These are phyloP conservation scores for Caenorhabditis virilis DNA, from an alignment of 2,888 invertebrate genomes.

Conservation along the genomic window DNA sequence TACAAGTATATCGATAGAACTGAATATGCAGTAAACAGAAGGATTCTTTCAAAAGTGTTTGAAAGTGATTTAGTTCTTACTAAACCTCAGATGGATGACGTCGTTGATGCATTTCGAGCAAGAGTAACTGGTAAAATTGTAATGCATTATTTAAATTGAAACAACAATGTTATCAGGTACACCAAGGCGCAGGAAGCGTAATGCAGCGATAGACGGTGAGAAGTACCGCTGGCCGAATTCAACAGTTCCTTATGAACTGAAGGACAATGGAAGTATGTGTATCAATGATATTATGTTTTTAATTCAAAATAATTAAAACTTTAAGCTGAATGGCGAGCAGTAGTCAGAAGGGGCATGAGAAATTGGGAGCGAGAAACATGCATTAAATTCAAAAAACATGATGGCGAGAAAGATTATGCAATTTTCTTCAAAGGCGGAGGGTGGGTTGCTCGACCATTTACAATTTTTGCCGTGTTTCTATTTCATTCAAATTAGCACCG, in stretches of 20 bases:
- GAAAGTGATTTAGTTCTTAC: conserved; percentile 47
- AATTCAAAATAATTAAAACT: no score
- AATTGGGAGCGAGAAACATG: conserved; percentile 57
- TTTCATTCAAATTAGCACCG: no score
- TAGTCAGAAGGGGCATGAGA: conserved; percentile 45
- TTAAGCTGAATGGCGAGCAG: conserved; percentile 46
- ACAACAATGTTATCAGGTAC: neutral
- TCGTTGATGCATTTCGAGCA: conserved; percentile 40
- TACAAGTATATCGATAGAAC: conserved; percentile 37
- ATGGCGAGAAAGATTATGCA: conserved; percentile 34
- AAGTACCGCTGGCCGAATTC: conserved; percentile 47
- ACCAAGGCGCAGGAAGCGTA: conserved; percentile 31
- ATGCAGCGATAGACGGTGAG: conserved; percentile 44
- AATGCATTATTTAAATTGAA: neutral
- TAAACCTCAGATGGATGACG: conserved; percentile 43
- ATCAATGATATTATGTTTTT: no score
- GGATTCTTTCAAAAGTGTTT: conserved; percentile 43
- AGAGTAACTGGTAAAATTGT: conserved; percentile 27
- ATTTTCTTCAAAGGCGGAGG: conserved; percentile 46
- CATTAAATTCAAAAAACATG: conserved; percentile 41
- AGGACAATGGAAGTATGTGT: conserved; percentile 39
- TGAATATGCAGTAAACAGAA: conserved; percentile 38
- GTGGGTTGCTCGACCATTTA: conserved; percentile 13
- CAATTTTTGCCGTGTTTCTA: neutral
- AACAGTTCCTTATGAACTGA: conserved; percentile 41